phyloP scores from a whole-genome alignment of 1,140 invertebrate genomes.

The Caligus rogercresseyi region DNA sequence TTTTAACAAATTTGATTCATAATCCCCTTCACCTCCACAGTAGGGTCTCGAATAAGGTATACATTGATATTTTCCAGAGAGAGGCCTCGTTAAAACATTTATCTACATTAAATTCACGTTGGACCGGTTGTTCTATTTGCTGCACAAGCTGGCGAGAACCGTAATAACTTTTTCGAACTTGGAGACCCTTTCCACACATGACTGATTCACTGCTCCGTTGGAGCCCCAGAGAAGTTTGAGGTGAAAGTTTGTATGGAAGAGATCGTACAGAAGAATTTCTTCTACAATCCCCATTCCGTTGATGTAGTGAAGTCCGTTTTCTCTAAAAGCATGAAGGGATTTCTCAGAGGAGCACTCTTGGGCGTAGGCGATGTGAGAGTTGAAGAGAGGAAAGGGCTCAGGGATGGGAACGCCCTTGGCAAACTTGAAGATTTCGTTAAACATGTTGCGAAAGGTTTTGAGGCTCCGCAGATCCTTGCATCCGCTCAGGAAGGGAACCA shows the following conservation, averaged over 20 bases:
- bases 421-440: conserved; percentile 4
- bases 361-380: not conserved
- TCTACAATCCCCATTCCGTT: not conserved
- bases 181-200: not conserved
- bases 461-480: conserved; percentile 3
- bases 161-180: conserved; percentile 8
- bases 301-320: conserved; percentile 1
- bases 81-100: too few species aligned
- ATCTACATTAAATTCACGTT: too few species aligned
- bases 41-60: too few species aligned
- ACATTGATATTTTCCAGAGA: too few species aligned
- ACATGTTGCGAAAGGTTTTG: not conserved
- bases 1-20: too few species aligned
- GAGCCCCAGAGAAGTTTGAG: conserved; percentile 2
- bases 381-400: not conserved
- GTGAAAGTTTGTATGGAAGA: conserved; percentile 9
- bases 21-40: too few species aligned
- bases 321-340: not conserved
- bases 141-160: conserved; percentile 4
- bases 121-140: conserved; percentile 6
- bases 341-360: not conserved
- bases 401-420: not conserved
- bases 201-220: not conserved
- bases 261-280: not conserved
- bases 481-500: conserved; percentile 2